Conservation (phyloP, 2,888 invertebrate genomes). For the Tanytarsus gracilentus region DNA sequence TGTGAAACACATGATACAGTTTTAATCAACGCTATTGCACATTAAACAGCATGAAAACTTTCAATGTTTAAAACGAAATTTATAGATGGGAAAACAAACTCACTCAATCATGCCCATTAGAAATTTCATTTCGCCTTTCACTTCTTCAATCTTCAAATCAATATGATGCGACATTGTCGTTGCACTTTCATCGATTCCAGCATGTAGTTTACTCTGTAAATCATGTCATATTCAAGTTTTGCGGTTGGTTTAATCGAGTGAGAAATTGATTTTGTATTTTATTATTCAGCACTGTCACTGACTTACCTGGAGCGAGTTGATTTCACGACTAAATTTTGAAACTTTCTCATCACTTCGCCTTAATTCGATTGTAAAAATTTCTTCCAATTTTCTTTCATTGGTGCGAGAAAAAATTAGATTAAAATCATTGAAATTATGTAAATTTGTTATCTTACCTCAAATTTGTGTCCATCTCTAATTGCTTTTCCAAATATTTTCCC, state of each 20-base stretch:
- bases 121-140: constrained; percentile 11
- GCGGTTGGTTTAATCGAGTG: no score
- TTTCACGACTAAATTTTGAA: not conserved
- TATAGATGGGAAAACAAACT: not conserved
- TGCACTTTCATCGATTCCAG: not conserved
- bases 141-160: constrained; percentile 5
- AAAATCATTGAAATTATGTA: not conserved
- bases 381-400: not conserved
- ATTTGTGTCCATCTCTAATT: constrained; percentile 1
- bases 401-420: not conserved
- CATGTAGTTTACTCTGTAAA: not conserved
- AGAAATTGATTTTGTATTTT: no score
- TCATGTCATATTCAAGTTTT: not conserved
- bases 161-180: constrained; percentile 1
- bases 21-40: no score
- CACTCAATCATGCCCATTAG: not conserved
- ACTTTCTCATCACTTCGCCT: constrained; percentile 1
- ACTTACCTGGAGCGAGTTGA: not conserved
- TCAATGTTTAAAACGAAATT: not conserved
- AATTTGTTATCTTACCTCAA: not conserved
- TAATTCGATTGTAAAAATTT: not conserved
- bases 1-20: no score
- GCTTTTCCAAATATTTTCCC: not conserved
- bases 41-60: not conserved
- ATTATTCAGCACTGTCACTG: no score